Evolutionary conservation across 2,113 vertebrate genomes (phyloP).

Genomic region (Colius striatus): DNA sequence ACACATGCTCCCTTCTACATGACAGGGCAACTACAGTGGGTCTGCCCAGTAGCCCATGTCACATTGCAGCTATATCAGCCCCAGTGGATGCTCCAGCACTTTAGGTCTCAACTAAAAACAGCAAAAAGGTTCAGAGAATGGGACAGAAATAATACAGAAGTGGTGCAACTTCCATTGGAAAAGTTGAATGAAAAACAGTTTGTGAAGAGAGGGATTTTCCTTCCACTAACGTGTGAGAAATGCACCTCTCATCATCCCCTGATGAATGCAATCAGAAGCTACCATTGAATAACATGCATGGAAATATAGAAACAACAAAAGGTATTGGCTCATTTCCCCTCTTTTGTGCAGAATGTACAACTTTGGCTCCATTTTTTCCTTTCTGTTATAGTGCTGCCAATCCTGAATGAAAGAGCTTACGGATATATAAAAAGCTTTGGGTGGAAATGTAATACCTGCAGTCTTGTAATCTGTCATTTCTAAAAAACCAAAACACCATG

Average conservation of each 20-base stretch:
- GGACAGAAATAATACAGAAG: not conserved
- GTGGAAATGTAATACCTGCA: conserved; percentile 49
- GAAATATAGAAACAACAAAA: not conserved
- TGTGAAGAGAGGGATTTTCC: not conserved
- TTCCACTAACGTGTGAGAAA: not conserved
- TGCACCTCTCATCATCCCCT: not conserved
- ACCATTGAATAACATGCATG: not conserved
- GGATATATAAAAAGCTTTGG: conserved; percentile 65
- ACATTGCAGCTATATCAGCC: not conserved
- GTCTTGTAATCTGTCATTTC: conserved; percentile 51
- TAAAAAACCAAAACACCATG: conserved; percentile 45
- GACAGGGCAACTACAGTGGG: not conserved
- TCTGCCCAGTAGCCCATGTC: not conserved
- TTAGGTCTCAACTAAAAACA: not conserved
- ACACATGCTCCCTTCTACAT: not conserved
- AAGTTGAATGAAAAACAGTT: not conserved
- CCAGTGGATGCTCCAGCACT: not conserved
- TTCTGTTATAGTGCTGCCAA: conserved; percentile 23
- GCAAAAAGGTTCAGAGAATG: not conserved
- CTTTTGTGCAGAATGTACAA: conserved; percentile 5
- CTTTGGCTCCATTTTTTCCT: not conserved
- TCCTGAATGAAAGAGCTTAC: conserved; percentile 57
- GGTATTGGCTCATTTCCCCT: not conserved
- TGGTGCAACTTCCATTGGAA: not conserved
- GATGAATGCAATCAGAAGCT: not conserved